Percentiles rank a stretch among this genome's conserved stretches.
phyloP scores from a whole-genome alignment of 2,888 invertebrate genomes.

The Beris morrisii region DNA sequence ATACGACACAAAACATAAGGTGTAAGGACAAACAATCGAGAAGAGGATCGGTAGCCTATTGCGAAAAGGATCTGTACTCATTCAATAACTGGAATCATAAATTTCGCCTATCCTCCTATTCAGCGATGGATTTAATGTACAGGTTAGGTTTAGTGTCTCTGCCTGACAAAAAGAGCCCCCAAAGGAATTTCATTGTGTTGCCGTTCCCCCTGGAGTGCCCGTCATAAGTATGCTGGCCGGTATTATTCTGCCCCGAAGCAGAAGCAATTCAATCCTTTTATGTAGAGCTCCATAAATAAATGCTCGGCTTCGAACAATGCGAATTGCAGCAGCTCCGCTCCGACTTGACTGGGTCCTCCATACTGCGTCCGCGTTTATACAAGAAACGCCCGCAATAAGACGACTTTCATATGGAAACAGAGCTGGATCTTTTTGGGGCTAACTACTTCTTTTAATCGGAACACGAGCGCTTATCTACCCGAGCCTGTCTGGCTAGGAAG shows the following conservation, averaged over 20 bases:
- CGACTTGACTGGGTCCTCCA: too few relatives aligned
- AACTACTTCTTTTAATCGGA: too few relatives aligned
- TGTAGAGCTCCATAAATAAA: slow-evolving; percentile 36
- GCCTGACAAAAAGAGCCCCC: slow-evolving; percentile 18
- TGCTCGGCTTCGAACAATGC: slow-evolving; percentile 29
- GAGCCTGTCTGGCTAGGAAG: too few relatives aligned
- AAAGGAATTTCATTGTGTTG: slow-evolving; percentile 18
- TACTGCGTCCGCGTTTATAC: too few relatives aligned
- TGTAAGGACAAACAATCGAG: too few relatives aligned
- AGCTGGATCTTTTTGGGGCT: too few relatives aligned
- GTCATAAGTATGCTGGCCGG: slow-evolving; percentile 18
- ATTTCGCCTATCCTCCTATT: slow-evolving; percentile 21
- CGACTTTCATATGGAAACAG: too few relatives aligned
- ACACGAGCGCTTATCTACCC: too few relatives aligned
- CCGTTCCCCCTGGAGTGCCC: slow-evolving; percentile 1
- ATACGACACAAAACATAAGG: too few relatives aligned
- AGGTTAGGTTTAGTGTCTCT: slow-evolving; percentile 22
- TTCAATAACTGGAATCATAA: slow-evolving; percentile 26
- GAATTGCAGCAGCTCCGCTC: not conserved
- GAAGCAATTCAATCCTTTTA: slow-evolving; percentile 37
- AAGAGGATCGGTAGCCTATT: too few relatives aligned
- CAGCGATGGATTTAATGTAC: slow-evolving; percentile 9
- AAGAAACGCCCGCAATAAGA: too few relatives aligned
- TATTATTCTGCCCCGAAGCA: slow-evolving; percentile 22
- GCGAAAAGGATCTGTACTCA: slow-evolving; percentile 16